Conservation (phyloP, 2,888 invertebrate genomes). For the Tanypteryx hageni region DNA sequence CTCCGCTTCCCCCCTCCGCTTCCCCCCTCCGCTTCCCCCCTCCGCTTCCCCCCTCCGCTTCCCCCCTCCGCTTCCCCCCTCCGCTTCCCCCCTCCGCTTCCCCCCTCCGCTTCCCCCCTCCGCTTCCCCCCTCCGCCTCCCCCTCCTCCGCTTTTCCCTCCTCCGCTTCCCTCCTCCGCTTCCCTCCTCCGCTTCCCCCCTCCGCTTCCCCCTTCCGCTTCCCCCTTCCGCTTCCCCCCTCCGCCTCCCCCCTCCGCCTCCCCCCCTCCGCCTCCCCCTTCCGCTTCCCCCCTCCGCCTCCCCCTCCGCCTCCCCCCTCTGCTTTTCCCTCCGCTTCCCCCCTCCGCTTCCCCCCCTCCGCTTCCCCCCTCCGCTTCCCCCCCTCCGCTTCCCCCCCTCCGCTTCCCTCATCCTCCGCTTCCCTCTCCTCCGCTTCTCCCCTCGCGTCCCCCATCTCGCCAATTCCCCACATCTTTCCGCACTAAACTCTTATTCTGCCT, state of each 20-base stretch:
- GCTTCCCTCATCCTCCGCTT: background rate
- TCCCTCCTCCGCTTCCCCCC: background rate
- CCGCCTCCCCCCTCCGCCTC: background rate
- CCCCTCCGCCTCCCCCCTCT: background rate
- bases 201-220: background rate
- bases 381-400: background rate
- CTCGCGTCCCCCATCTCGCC: background rate
- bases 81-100: background rate
- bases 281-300: background rate
- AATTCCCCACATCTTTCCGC: background rate
- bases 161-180: background rate
- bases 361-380: background rate
- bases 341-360: background rate
- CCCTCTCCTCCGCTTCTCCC: background rate
- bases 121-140: background rate
- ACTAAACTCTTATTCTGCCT: background rate
- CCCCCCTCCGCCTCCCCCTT: background rate
- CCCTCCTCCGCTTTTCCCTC: background rate
- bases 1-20: background rate
- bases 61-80: background rate
- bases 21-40: background rate
- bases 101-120: background rate
- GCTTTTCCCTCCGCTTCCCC: background rate
- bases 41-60: background rate
- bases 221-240: background rate